phyloP scores from a whole-genome alignment of 2,113 vertebrate genomes.

The cattle (Bos taurus) region ARS-UCD2.0 NC_037343.1:12361501-12362000 shows the following conservation, averaged over 20 bases:
- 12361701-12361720: not conserved
- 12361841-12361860: not conserved
- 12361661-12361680: no score
- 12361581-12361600: no score
- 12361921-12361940: not conserved
- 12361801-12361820: not conserved
- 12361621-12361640: no score
- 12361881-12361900: not conserved
- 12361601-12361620: no score
- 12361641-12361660: no score
- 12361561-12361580: no score
- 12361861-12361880: not conserved
- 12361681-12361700: rapidly evolving
- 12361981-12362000: not conserved
- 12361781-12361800: not conserved
- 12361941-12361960: not conserved
- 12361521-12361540: no score
- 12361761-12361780: not conserved
- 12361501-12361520: no score
- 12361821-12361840: not conserved
- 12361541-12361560: no score
- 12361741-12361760: not conserved
- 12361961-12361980: not conserved
- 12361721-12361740: no score
- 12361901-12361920: not conserved